Percentiles rank a stretch among this genome's conserved stretches.
Evolutionary conservation across 2,113 vertebrate species (phyloP).

Genomic region (Galemys pyrenaicus): DNA sequence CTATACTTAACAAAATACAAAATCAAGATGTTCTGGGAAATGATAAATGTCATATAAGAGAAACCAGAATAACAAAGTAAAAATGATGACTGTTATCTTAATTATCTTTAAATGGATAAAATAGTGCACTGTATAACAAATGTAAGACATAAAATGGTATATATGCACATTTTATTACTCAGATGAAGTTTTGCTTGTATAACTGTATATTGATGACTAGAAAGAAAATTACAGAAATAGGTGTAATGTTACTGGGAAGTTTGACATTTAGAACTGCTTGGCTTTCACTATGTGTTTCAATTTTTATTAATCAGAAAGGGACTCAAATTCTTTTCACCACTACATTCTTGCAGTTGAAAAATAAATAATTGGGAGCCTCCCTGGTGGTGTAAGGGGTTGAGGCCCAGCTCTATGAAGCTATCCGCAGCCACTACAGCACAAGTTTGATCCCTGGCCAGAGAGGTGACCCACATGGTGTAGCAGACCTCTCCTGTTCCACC

Average conservation of each 20-base stretch:
- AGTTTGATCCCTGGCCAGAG: too few relatives aligned
- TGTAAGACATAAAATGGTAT: background rate
- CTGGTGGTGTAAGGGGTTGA: too few relatives aligned
- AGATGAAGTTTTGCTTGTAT: background rate
- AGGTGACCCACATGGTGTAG: too few relatives aligned
- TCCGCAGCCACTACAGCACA: too few relatives aligned
- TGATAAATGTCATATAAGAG: conserved; percentile 24
- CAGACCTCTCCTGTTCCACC: too few relatives aligned
- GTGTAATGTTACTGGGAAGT: background rate
- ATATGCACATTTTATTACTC: background rate
- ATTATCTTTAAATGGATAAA: conserved; percentile 53
- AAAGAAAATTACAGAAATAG: conserved; percentile 14
- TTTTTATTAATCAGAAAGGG: background rate
- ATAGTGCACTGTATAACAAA: background rate
- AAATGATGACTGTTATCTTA: conserved; percentile 48
- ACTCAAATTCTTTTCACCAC: background rate
- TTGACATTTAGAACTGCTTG: background rate
- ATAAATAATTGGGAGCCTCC: background rate
- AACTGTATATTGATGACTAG: background rate
- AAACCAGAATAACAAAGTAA: conserved; percentile 51
- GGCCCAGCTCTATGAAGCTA: too few relatives aligned
- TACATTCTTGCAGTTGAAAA: background rate
- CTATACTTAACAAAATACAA: conserved; percentile 31
- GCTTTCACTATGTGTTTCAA: background rate
- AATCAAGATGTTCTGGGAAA: conserved; percentile 55